Base-by-base conservation (phyloP, 2,113 vertebrate species). In the Myanophis thanlyinensis region DNA sequence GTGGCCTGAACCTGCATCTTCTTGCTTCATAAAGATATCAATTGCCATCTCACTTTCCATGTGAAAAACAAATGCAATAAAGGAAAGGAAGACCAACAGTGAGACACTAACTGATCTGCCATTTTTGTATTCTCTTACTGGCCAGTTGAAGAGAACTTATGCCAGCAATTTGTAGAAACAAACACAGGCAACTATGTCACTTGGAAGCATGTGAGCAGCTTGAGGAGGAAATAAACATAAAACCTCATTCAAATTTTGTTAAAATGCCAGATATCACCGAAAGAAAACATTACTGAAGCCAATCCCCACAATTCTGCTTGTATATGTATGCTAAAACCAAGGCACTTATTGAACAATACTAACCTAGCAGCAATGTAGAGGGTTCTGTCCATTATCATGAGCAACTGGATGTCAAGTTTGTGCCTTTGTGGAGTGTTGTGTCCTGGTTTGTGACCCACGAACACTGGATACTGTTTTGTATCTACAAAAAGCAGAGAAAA, bases 371-470 rank as follows among this genome's bases (percentile, higher is more conserved):
- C 98, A 94, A 99, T 84, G 92, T 99, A 99, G 96, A 99, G 98
- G 5, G 99, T 99, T 96, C 98, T 98, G 95, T 99, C 99, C 98
- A 99, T 99, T 97, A 98, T 97, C 97, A 98, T 93, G 94, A 99
- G 98, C 97, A 99, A 98, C 97, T 99, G 99, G 97, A 99, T 98
- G 97, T 99, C 99, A 98, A 99, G 97, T 95, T 97, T 98, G 97
- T 99, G 99, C 95, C 99, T 98, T 97, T 99, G 99, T 0, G 99
- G 99, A 98, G 97, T 98, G 98, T 99, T 99, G 95, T 98, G 98
- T 96, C 99, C 99, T 94, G 99, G 99, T 97, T 99, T 99, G 98
- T 99, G 99, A 96, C 99, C 99, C 97, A 99, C 98, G 96, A 99
- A 99, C 88, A 98, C 98, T 44, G 99, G 99, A 98, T 99, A 99